Evolutionary conservation across 2,113 vertebrate genomes (phyloP), one percentile per base, ranked within the genome.

Genomic region (Elaphurus davidianus): DNA sequence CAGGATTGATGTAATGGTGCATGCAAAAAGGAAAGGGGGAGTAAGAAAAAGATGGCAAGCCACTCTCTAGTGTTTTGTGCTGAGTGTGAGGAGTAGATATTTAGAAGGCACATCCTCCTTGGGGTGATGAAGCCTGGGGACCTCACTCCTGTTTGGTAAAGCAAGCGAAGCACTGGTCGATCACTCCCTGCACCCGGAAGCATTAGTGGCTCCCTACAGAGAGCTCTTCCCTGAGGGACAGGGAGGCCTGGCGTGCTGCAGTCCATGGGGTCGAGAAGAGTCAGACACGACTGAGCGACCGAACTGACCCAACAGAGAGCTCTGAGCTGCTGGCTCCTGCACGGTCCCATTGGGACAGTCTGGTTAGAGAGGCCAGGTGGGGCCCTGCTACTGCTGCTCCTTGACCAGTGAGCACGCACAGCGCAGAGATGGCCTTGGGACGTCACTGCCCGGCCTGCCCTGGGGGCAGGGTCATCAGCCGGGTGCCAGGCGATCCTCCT

Each of bases 371-470:
- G 21, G 28, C 92, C 40, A 21, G 13, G 7, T 14, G 43, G 45
- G 93, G 98, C 79, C 52, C 6, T 14, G 36, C 1, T 45, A 9
- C 76, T 50, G 54, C 43, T 33, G 45, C 14, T 79, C 62, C 33
- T 82, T 79, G 60, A 60, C 93, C 78, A 96, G 55, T 0, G 52
- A 97, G 92, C 45, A 47, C 3, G 90, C 95, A 47, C 36, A 43
- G 67, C 30, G 95, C 54, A 33, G 21, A 87, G 84, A 33, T 17
- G 43, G 21, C 14, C 16, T 6, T 36, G 10, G 43, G 17, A 82
- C 1, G 0, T 87, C 54, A 33, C 21, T 54, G 43, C 28, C 27
- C 2, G 15, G 76, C 76, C 55, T 1, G 15, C 5, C 14, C 21
- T 87, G 64, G n/a, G 28, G 30, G 7, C n/a, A 15, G 17, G 45